Percentiles rank a stretch among this genome's conserved stretches.
Conservation (phyloP, 1,140 invertebrate genomes). For the Geopemphigus sp. region DNA sequence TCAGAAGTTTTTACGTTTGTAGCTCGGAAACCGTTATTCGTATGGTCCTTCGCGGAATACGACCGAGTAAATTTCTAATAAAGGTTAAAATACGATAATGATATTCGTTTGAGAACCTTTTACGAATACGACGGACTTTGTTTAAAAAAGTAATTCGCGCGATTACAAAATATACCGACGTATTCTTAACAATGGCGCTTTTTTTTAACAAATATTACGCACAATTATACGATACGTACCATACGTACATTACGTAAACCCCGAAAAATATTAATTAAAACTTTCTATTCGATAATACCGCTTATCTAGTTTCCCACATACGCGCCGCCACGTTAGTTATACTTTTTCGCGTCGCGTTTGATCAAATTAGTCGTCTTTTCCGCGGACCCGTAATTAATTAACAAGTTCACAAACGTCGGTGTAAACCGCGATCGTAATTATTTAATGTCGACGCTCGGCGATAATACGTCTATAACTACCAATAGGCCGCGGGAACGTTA, state of each 20-base stretch:
- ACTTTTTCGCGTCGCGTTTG: not conserved
- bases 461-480: no score
- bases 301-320: not conserved
- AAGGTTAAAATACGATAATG: conserved; percentile 4
- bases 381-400: not conserved
- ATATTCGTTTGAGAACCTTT: not conserved
- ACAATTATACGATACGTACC: not conserved
- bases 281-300: not conserved
- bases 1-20: not conserved
- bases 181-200: not conserved
- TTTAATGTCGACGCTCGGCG: no score
- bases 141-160: not conserved
- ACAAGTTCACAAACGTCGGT: no score
- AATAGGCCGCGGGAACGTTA: no score
- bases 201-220: not conserved
- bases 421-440: no score
- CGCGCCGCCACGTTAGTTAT: not conserved
- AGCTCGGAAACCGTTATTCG: not conserved
- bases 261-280: not conserved
- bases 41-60: conserved; percentile 4
- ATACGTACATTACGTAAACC: not conserved
- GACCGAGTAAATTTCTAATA: conserved; percentile 5
- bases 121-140: not conserved
- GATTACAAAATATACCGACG: not conserved
- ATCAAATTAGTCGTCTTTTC: no score